These are phyloP conservation scores for Pachyrhynchus sulphureomaculatus DNA, from an alignment of 1,140 invertebrate species.

Conservation along the genomic window DNA sequence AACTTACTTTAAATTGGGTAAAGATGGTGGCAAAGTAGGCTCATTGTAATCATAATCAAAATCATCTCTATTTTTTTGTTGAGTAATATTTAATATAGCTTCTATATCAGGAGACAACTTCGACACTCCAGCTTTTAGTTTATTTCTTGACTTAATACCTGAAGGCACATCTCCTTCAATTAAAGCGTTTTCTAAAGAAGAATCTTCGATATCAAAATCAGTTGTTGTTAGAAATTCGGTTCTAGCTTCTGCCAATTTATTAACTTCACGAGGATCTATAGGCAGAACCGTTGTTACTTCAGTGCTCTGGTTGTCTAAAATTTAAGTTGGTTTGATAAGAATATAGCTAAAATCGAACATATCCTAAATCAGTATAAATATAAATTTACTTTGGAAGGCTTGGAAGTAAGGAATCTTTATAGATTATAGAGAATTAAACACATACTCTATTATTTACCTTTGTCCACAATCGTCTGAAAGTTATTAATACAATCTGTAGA, in stretches of 20 bases:
- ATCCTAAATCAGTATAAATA: too few species aligned
- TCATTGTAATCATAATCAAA: conserved; percentile 66
- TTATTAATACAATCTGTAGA: conserved; percentile 44
- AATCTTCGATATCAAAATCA: not conserved
- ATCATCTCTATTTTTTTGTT: conserved; percentile 57
- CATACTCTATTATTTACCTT: not conserved
- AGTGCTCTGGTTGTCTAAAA: conserved; percentile 1
- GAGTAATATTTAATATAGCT: conserved; percentile 50
- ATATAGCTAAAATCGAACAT: too few species aligned
- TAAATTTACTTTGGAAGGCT: too few species aligned
- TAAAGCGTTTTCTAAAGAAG: not conserved
- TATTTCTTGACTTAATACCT: conserved; percentile 26
- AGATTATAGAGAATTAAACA: too few species aligned
- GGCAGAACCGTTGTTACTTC: conserved; percentile 25
- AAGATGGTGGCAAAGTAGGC: conserved; percentile 66
- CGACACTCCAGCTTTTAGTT: conserved; percentile 26
- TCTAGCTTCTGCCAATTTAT: conserved; percentile 29
- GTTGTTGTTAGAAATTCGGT: conserved; percentile 18
- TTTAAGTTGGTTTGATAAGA: not conserved
- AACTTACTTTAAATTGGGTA: conserved; percentile 68
- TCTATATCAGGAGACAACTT: conserved; percentile 46
- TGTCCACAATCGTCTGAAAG: not conserved
- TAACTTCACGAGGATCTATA: conserved; percentile 27
- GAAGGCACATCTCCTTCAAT: conserved; percentile 16
- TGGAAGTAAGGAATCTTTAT: too few species aligned